phyloP scores from a whole-genome alignment of 2,113 vertebrate genomes.

The Panthera leo region DNA sequence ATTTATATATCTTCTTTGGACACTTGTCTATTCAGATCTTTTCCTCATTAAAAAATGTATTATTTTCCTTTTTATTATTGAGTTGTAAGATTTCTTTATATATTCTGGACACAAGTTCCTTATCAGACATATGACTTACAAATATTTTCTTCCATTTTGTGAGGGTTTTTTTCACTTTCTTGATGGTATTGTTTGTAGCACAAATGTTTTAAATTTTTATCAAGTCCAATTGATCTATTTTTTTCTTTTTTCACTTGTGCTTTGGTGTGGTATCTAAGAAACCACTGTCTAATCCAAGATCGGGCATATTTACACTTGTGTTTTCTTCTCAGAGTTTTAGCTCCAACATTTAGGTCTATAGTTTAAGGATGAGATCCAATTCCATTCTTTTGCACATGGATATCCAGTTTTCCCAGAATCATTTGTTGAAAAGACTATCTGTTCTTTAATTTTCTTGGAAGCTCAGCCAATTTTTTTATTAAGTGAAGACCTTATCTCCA shows the following conservation, averaged over 20 bases:
- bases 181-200: neutral
- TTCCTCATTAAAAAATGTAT: neutral
- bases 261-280: neutral
- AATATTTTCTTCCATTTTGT: neutral
- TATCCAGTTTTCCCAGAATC: neutral
- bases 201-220: neutral
- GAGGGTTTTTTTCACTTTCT: neutral
- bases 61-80: neutral
- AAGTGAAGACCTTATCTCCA: neutral
- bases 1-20: neutral
- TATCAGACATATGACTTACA: neutral
- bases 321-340: neutral
- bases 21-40: neutral
- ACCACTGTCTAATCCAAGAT: neutral
- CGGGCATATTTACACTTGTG: neutral
- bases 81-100: neutral
- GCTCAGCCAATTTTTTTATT: neutral
- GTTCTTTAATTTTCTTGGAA: neutral
- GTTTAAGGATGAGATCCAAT: neutral
- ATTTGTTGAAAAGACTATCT: neutral
- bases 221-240: neutral
- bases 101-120: neutral
- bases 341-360: neutral
- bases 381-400: neutral
- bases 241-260: neutral